Base-by-base conservation (phyloP, 2,888 invertebrate species). In the Dasysyrphus tricinctus region DNA sequence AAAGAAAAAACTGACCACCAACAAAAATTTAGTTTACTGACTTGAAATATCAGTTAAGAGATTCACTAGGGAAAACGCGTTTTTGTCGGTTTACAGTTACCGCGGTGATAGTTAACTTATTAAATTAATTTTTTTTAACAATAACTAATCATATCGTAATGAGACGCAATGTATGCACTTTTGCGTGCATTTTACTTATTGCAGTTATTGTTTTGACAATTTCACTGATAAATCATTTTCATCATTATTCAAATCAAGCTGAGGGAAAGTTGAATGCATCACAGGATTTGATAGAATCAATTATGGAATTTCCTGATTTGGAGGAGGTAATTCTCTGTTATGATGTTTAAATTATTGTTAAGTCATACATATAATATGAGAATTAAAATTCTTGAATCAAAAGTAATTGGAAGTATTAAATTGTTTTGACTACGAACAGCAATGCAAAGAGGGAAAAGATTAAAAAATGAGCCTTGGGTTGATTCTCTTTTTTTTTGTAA, bases 61-160 rank as follows among this genome's bases (percentile, higher is more conserved):
- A 59, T 75, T 75, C 78, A 79, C 57, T 78, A 70, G 82, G 86
- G 72, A 79, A 86, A 67, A 34, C 3, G n/a, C 3, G n/a, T 59
- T 67, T 74, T 54, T 74, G 19, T 63, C 70, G 65, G 65, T 57
- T 32, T 51, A 42, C 56, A 57, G 16, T 81, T 63, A 63, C 59
- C 16, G 42, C 2, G 11, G 14, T 24, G 24, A 73, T 74, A 80
- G 56, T 32, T 73, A 54, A 19, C 16, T 47, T 32, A 6, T 47
- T 32, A 6, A 42, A 24, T 70, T 61, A 9, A 49, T 57, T 29
- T 72, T 54, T 67, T 57, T 65, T 42, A 70, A 67, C 54, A 75
- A 65, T 37, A 72, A 72, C 54, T 70, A 82, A 51, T 49, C 59
- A 72, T 61, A 42, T 29, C 37, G 69, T 73, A 73, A 87, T 87